Evolutionary conservation across 2,113 vertebrate species (phyloP).

Genomic region (Tamias sibiricus): DNA sequence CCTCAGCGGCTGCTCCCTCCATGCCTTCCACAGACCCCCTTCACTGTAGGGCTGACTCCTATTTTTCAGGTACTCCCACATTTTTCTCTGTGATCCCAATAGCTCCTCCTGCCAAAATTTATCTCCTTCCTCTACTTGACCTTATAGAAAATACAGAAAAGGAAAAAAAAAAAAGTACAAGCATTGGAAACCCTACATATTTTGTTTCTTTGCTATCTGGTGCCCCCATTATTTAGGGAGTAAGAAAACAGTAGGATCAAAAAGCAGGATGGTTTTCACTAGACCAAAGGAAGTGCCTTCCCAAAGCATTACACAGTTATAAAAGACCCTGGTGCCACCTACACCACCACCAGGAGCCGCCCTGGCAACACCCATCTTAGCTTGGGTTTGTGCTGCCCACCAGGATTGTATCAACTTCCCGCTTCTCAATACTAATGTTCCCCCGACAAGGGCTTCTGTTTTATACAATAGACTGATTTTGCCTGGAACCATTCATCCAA

Average conservation of each 20-base stretch:
- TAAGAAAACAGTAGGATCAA: not conserved
- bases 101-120: not conserved
- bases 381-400: not conserved
- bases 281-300: not conserved
- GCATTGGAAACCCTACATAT: not conserved
- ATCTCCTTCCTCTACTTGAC: not conserved
- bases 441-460: not conserved
- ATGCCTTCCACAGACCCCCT: not conserved
- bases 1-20: not conserved
- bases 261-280: not conserved
- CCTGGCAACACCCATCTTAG: not conserved
- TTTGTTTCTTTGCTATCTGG: not conserved
- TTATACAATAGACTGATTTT: constrained; percentile 41
- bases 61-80: not conserved
- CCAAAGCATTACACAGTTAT: not conserved
- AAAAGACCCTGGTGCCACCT: not conserved
- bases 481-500: constrained; percentile 60
- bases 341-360: not conserved
- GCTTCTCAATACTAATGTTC: not conserved
- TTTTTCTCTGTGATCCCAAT: not conserved
- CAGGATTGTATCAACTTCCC: not conserved
- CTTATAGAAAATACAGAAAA: constrained; percentile 25
- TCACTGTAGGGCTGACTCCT: not conserved
- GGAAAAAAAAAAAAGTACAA: not conserved
- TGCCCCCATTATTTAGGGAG: not conserved